phyloP scores from a whole-genome alignment of 2,888 invertebrate genomes.

The Sussaba pulchella region DNA sequence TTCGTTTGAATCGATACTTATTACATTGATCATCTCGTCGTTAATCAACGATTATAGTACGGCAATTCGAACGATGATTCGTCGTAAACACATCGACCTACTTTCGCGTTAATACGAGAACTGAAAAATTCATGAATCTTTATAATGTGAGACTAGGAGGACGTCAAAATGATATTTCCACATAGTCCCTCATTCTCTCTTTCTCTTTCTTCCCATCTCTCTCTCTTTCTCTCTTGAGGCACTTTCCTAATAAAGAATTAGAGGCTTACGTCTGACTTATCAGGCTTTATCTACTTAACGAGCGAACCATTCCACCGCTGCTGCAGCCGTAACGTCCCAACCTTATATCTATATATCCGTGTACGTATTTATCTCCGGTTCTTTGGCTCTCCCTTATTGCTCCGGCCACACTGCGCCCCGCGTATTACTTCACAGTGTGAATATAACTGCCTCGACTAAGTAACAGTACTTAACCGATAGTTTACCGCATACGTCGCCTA shows the following conservation, averaged over 20 bases:
- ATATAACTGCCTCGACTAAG: conserved; percentile 40
- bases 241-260: conserved; percentile 51
- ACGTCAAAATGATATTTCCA: conserved; percentile 23
- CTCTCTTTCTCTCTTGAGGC: conserved; percentile 29
- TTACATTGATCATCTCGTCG: background rate
- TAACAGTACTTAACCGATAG: conserved; percentile 49
- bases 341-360: conserved; percentile 28
- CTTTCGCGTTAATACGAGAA: conserved; percentile 28
- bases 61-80: conserved; percentile 39
- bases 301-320: conserved; percentile 48
- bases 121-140: conserved; percentile 24
- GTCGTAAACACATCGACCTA: conserved; percentile 34
- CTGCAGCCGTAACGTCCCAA: conserved; percentile 36
- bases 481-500: conserved; percentile 18
- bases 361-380: conserved; percentile 25
- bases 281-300: conserved; percentile 63
- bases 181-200: background rate
- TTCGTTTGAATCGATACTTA: no score
- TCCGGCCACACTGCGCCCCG: conserved; percentile 1
- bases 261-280: conserved; percentile 57
- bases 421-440: conserved; percentile 38
- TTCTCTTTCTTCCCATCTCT: conserved; percentile 21
- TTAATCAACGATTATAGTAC: conserved; percentile 13
- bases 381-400: conserved; percentile 18
- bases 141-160: conserved; percentile 3